Conservation (phyloP, 2,797 vertebrate genomes). For the Buphagus erythrorhynchus region DNA sequence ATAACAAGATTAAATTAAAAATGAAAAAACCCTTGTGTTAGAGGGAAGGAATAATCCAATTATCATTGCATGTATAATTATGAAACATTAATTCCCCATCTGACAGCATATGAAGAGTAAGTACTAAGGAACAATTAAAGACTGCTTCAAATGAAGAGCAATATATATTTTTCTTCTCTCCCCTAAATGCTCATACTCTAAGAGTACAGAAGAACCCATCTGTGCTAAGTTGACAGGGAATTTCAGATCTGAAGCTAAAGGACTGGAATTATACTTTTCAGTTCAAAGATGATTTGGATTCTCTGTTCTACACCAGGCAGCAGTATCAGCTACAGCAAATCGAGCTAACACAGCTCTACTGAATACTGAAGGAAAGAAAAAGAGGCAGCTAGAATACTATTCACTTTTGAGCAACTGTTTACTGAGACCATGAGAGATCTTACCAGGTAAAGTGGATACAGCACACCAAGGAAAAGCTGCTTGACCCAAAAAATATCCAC, state of each 20-base stretch:
- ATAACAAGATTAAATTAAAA: constrained; percentile 19
- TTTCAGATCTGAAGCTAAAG: not conserved
- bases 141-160: not conserved
- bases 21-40: not conserved
- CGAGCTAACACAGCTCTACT: not conserved
- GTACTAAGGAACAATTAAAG: constrained; percentile 6
- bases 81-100: constrained; percentile 4
- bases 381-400: not conserved
- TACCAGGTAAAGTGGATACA: not conserved
- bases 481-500: not conserved
- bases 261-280: not conserved
- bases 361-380: not conserved
- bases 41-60: constrained; percentile 37
- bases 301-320: not conserved
- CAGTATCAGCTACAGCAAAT: not conserved
- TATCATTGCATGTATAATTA: constrained; percentile 21
- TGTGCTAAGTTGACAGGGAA: not conserved
- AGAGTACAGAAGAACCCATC: not conserved
- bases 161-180: not conserved
- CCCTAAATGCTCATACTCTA: not conserved
- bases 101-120: not conserved
- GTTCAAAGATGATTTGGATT: not conserved
- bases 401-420: not conserved
- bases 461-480: not conserved
- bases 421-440: not conserved